phyloP scores from a whole-genome alignment of 2,888 invertebrate genomes.

The Nycteola revayana region DNA sequence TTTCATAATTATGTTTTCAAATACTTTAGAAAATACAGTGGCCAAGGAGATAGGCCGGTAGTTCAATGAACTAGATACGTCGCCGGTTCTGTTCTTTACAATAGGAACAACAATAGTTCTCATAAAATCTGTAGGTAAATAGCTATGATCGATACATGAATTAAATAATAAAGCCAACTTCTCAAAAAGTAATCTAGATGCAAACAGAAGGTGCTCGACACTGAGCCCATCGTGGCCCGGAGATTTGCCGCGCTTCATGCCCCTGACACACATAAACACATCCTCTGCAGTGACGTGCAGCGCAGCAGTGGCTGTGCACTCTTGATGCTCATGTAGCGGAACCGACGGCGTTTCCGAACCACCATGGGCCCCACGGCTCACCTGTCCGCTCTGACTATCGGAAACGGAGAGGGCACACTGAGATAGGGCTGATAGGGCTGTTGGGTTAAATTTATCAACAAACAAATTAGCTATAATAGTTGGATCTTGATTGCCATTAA shows the following conservation, averaged over 20 bases:
- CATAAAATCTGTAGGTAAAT: background rate
- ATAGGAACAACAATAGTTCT: constrained; percentile 1
- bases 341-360: background rate
- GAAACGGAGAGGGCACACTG: background rate
- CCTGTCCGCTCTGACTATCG: background rate
- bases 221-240: constrained; percentile 3
- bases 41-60: constrained; percentile 1
- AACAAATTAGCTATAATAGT: background rate
- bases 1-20: background rate
- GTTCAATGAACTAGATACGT: background rate
- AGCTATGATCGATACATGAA: constrained; percentile 1
- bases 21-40: constrained; percentile 1
- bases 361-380: background rate
- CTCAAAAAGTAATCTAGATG: background rate
- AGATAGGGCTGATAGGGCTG: too few species aligned
- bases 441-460: background rate
- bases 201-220: constrained; percentile 1
- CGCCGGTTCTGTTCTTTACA: background rate
- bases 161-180: background rate
- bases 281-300: background rate
- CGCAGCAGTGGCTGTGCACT: background rate
- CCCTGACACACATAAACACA: background rate
- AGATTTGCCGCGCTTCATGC: constrained; percentile 1
- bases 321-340: background rate
- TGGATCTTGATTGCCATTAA: background rate